Percentiles rank a stretch among this genome's conserved stretches.
These are phyloP conservation scores for Sebastes variabilis DNA, from an alignment of 2,797 vertebrate species.

Conservation along the genomic window DNA sequence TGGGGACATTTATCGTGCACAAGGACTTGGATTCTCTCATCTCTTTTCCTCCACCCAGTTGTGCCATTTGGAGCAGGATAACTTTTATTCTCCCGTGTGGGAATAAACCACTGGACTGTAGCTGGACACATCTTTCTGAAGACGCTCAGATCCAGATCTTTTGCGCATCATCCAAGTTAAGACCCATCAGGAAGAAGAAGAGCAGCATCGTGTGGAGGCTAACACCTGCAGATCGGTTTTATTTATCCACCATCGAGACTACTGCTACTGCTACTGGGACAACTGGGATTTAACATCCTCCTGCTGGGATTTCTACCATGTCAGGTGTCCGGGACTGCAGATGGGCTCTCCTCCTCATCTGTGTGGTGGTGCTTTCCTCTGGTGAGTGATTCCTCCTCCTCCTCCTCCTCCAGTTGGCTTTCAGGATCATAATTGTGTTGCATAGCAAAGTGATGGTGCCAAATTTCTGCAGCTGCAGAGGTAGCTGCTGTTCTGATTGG, in stretches of 20 bases:
- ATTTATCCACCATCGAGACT: constrained; percentile 14
- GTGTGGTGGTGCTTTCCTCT: constrained; percentile 70
- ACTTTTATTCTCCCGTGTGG: constrained; percentile 57
- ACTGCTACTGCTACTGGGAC: constrained; percentile 46
- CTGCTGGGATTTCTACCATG: constrained; percentile 79
- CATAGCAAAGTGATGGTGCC: constrained; percentile 43
- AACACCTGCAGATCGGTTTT: constrained; percentile 44
- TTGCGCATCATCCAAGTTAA: constrained; percentile 55
- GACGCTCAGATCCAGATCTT: constrained; percentile 4
- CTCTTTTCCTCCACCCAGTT: no score
- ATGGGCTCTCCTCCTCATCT: constrained; percentile 77
- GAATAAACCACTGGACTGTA: background rate
- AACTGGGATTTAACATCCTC: constrained; percentile 70
- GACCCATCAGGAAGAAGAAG: constrained; percentile 47
- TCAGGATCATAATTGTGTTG: constrained; percentile 37
- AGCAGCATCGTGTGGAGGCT: constrained; percentile 44
- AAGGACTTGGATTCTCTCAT: constrained; percentile 1
- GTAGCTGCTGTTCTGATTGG: constrained; percentile 46
- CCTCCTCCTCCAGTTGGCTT: background rate
- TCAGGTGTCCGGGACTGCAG: constrained; percentile 73
- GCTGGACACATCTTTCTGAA: constrained; percentile 24
- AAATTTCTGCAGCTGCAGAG: constrained; percentile 54
- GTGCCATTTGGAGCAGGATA: constrained; percentile 40
- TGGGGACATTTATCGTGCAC: constrained; percentile 1
- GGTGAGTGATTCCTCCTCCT: constrained; percentile 65